A percentile compares a stretch with the other conserved stretches of the same genome.
These are phyloP conservation scores for Ceuthmochares aereus DNA, from an alignment of 2,113 vertebrate species.

Conservation along the genomic window DNA sequence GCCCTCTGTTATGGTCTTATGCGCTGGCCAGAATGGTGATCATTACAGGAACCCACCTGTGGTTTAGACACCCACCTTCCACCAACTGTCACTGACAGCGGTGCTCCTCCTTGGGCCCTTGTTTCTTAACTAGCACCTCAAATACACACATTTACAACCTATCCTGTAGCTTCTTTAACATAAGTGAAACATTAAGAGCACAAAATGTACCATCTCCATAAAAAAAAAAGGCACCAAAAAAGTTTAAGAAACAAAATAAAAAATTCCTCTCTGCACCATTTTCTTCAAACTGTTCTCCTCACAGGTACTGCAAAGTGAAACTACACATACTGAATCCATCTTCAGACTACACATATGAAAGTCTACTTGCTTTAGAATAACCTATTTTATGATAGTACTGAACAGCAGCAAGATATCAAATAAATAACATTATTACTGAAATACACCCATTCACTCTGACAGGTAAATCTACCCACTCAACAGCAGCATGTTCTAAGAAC, in stretches of 20 bases:
- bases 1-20: background rate
- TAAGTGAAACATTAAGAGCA: background rate
- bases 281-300: background rate
- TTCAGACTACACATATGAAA: background rate
- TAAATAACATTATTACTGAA: background rate
- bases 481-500: background rate
- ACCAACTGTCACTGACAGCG: accelerated
- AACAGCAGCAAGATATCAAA: slow-evolving; percentile 23
- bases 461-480: background rate
- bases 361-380: background rate
- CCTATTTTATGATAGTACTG: background rate
- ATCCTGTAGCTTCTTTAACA: background rate
- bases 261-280: background rate
- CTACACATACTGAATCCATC: background rate
- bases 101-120: background rate
- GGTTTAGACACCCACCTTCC: background rate
- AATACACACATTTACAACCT: background rate
- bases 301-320: background rate
- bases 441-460: background rate
- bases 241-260: background rate
- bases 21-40: background rate
- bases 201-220: background rate
- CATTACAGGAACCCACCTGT: background rate
- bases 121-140: background rate
- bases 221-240: no score